Evolutionary conservation across 2,113 vertebrate genomes (phyloP), one percentile per base, ranked within the genome.

Genomic region (Donacobius atricapilla): DNA sequence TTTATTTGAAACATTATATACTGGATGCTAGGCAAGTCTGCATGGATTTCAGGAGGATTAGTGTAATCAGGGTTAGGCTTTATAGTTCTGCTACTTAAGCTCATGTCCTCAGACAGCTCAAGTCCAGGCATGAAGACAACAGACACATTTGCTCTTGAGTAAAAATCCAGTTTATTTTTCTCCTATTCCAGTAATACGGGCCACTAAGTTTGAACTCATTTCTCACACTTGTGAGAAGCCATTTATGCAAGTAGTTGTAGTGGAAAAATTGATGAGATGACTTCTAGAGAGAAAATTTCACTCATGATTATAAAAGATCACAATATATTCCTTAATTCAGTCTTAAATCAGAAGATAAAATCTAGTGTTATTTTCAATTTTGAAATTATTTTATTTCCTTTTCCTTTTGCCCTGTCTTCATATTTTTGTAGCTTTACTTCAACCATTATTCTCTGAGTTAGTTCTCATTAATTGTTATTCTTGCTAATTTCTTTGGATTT

Each of bases 31-130:
- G 90, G 90, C 66, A 85, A 89, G 56, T 50, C 54, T 69, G 44
- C 50, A 47, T 80, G 82, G 87, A 83, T 97, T 94, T 92, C 79
- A 63, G 57, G 24, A 82, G 65, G 66, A 94, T 95, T 96, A 97
- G 35, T 90, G 89, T 92, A 95, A 94, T 86, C 76, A 63, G 68
- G 63, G 79, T 45, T 94, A 79, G 18, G 6, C 82, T 94, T 92
- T 94, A 78, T 44, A 92, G 83, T 95, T 87, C 71, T 93, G 31
- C 39, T 89, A 20, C 71, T 95, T 81, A 91, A 95, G 64, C 51
- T 86, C 71, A 39, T 45, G 83, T 95, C 68, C 56, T 97, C 87
- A 80, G 81, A 93, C 64, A 87, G 60, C 66, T 89, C 75, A 58
- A 14, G 8, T 63, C 82, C 54, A 77, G 39, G 35, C 60, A 91